Conservation (phyloP, 2,888 invertebrate genomes). For the Eilema caniola region DNA sequence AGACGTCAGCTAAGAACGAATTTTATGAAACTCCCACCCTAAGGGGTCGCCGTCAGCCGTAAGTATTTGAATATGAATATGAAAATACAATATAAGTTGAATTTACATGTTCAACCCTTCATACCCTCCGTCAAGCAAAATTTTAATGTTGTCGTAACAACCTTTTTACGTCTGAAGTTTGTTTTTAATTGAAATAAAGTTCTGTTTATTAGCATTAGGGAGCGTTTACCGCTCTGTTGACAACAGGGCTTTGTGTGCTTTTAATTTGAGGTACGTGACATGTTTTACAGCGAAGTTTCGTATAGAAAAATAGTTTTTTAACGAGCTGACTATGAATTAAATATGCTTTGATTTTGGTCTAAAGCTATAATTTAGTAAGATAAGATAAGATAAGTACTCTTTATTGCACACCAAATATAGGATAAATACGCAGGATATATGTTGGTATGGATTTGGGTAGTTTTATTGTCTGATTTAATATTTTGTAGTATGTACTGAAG, state of each 20-base stretch:
- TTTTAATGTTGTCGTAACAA: neutral
- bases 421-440: too few relatives aligned
- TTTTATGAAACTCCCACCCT: too few relatives aligned
- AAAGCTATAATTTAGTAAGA: too few relatives aligned
- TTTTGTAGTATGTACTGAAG: too few relatives aligned
- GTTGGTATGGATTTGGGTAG: too few relatives aligned
- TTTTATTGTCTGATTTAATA: too few relatives aligned
- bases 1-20: too few relatives aligned
- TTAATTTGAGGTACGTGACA: neutral
- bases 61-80: too few relatives aligned
- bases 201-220: conserved; percentile 12
- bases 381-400: too few relatives aligned
- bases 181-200: conserved; percentile 45
- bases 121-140: neutral
- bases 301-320: neutral
- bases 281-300: neutral
- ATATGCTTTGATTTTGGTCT: neutral
- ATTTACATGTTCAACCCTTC: neutral
- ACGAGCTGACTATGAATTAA: neutral
- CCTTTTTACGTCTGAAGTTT: conserved; percentile 29
- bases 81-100: neutral
- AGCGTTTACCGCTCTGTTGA: neutral
- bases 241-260: neutral
- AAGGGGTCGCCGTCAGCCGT: too few relatives aligned
- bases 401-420: too few relatives aligned